Base-by-base conservation (phyloP, 2,888 invertebrate genomes). In the Scelioninae gen. 2 region DNA sequence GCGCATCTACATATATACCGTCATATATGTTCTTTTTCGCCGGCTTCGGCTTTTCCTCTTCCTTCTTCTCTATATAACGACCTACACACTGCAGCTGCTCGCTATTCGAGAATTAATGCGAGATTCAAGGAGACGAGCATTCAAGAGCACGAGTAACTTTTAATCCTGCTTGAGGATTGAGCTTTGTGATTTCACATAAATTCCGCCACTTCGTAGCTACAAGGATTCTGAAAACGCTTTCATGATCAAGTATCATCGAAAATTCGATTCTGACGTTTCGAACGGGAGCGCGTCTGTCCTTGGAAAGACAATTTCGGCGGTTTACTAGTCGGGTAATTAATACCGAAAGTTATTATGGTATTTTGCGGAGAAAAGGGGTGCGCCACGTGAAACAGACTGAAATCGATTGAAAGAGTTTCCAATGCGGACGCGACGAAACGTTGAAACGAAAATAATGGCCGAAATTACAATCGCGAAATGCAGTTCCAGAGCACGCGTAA, bases 1-100 rank as follows among this genome's bases (percentile, higher is more conserved):
- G 31, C 28, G 58, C 31, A 65, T 60, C 58, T 65, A 48, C 72
- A 67, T 67, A 63, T 45, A 67, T 57, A 45, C 22, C 35, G 28
- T 13, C 63, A 58, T 68, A 57, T 58, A 60, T 63, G 55, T 45
- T 60, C 61, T 71, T 71, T 74, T 74, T 61, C 64, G 52, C 45
- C 35, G 60, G 46, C 43, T 70, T 33, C 39, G 63, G 63, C 64
- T 65, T 60, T 71, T 58, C 65, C 55, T 72, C 60, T 31, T 63
- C 45, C 60, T 67, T 73, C 72, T 73, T 57, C 43, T 41, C 46
- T 58, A 43, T 55, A 65, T 65, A 65, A 67, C 52, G 35, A 74
- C 58, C 55, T 41, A 63, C 58, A 57, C 39, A 60, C 41, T 70
- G 76, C 80, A 80, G 80, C 80, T 80, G 80, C 76, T 78, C 78